Evolutionary conservation across 1,140 invertebrate species (phyloP).

Genomic region (Stegodyphus mimosarum): DNA sequence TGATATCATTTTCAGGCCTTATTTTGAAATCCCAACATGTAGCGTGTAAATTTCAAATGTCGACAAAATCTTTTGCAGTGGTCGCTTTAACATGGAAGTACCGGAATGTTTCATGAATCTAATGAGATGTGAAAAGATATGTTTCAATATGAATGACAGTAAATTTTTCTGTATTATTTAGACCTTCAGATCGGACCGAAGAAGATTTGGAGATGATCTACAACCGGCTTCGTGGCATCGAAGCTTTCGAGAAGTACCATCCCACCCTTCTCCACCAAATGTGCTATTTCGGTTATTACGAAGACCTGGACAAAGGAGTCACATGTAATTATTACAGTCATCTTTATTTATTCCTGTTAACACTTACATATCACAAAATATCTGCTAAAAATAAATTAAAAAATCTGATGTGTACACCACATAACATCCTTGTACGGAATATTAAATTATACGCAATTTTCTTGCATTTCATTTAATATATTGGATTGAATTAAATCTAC

Average conservation of each 20-base stretch:
- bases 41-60: background rate
- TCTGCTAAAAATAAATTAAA: no score
- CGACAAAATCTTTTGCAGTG: background rate
- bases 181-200: slow-evolving; percentile 78
- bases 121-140: background rate
- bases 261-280: slow-evolving; percentile 79
- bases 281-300: slow-evolving; percentile 79
- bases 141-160: background rate
- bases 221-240: slow-evolving; percentile 69
- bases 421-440: no score
- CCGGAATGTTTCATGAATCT: background rate
- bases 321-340: slow-evolving; percentile 74
- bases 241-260: slow-evolving; percentile 77
- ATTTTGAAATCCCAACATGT: no score
- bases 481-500: no score
- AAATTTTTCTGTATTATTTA: slow-evolving; percentile 64
- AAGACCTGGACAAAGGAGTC: slow-evolving; percentile 82
- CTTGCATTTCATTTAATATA: no score
- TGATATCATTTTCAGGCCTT: no score
- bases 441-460: no score
- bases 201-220: slow-evolving; percentile 75
- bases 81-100: background rate
- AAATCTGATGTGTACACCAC: no score
- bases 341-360: background rate
- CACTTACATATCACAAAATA: no score